Base-by-base conservation (phyloP, 2,888 invertebrate genomes). In the Uropetala carovei region DNA sequence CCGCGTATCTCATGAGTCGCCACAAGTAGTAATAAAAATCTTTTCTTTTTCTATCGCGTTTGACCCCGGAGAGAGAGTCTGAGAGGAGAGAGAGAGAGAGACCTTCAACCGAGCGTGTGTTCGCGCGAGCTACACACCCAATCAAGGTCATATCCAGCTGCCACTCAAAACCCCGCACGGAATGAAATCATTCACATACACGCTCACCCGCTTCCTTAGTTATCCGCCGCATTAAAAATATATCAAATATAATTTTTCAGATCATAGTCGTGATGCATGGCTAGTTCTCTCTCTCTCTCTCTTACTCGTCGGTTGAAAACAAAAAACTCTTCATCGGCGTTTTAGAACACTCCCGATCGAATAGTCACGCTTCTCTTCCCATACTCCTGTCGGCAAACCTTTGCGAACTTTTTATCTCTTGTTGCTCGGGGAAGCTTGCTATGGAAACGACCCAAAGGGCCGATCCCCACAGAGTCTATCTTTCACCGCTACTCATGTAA, bases 61-160 rank as follows among this genome's bases (percentile, higher is more conserved):
- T 60, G 89, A 89, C 30, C 89, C 89, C 86, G n/a, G 60, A 43
- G 86, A 43, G 86, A 86, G n/a, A 59, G 85, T n/a, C n/a, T 16
- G 64, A 64, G 64, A 0, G 18, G 64, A 0, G 18, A 5, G 18
- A 64, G 18, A 14, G 11, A n/a, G 22, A n/a, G 75, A 22, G 75
- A 22, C 27, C 75, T 27, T 75, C 75, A 27, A 75, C 75, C 75
- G 22, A 10, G 27, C 75, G 27, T 27, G 27, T 27, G 10, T 11
- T 5, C 22, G n/a, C 68, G 43, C 43, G 22, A 68, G 75, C 75
- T 43, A 75, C 75, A 27, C 75, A 27, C 75, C 75, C 18, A 75
- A 75, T 27, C 75, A 75, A 75, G 75, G 75, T 75, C 75, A 75
- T 27, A 18, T 27, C 22, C 75, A 27, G 75, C 27, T 75, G 75